Base-by-base conservation (phyloP, 2,888 invertebrate species). In the Spilosoma lubricipeda region DNA sequence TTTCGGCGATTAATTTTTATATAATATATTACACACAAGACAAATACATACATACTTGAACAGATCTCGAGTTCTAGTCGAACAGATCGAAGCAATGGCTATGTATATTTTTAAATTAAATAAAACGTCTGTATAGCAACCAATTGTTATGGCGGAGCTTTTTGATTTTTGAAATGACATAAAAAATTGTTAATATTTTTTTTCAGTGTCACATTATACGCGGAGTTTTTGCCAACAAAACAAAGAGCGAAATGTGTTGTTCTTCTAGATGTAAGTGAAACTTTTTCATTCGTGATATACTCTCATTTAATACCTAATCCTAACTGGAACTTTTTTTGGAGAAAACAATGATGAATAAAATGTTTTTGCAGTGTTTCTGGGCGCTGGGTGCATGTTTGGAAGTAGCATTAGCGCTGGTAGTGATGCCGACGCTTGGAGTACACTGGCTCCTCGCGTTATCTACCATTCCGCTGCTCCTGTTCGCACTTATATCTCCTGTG, bases 211-310 rank as follows among this genome's bases (percentile, higher is more conserved):
- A 99, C 99, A 48, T 95, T 99, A 82, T 99, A 99, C 95, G 99
- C 99, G 48, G 99, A 99, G 93, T 99, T 99, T 96, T 96, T 99
- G 76, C 99, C 99, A 18, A 98, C 98, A 56, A 98, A 98, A 88
- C 98, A 99, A 90, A 96, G 99, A 88, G 99, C 99, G 45, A 99
- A 98, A 93, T 99, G 99, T 96, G 99, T 99, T 69, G 98, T 99
- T 56, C 96, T 99, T 84, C 96, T 99, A 80, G 99, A 99, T 96
- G 98, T 99, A 96, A 97, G 98, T 76, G 39, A 23, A 39, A 20
- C 45, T 11, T 45, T 48, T 30, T 23, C 15, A 69, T 36, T 33
- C 15, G 30, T 63, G 15, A 15, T 30, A 18, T 63, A 59, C n/a
- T n/a, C n/a, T n/a, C 7, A 56, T 9, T n/a, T 3, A n/a, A n/a